Evolutionary conservation across 2,113 vertebrate genomes (phyloP).

Genomic region (Neodontobutis hainanensis): DNA sequence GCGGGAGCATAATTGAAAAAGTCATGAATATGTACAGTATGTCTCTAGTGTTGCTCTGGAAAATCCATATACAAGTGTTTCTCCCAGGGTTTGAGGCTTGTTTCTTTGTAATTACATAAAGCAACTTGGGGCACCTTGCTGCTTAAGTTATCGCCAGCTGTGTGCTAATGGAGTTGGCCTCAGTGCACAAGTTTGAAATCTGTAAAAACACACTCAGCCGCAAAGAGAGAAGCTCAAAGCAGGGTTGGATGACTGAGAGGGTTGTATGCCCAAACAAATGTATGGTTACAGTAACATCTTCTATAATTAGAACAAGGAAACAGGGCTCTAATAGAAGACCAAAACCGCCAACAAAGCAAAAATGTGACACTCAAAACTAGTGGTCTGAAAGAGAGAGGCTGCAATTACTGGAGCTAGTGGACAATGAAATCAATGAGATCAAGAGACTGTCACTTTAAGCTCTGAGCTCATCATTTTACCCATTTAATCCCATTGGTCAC

Average conservation of each 20-base stretch:
- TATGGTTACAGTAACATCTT: constrained; percentile 10
- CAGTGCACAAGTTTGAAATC: constrained; percentile 14
- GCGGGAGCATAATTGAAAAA: constrained; percentile 26
- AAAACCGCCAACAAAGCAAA: background rate
- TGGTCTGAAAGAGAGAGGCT: background rate
- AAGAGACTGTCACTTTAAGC: background rate
- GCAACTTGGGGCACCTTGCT: constrained; percentile 35
- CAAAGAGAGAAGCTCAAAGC: constrained; percentile 27
- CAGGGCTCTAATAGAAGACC: background rate
- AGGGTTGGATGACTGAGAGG: constrained; percentile 30
- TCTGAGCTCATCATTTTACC: no score
- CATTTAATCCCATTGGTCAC: no score
- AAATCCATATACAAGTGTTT: constrained; percentile 30
- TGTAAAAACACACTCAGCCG: constrained; percentile 25
- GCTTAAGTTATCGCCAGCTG: constrained; percentile 43
- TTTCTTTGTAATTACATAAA: constrained; percentile 34
- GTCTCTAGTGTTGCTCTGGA: constrained; percentile 12
- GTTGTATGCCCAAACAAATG: background rate
- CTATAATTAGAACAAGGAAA: constrained; percentile 3
- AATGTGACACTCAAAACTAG: background rate
- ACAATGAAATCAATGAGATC: constrained; percentile 6
- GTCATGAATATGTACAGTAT: constrained; percentile 34
- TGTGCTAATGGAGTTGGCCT: constrained; percentile 51
- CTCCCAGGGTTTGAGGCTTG: background rate
- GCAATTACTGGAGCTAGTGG: background rate